Percentiles rank a stretch among this genome's conserved stretches.
phyloP scores from a whole-genome alignment of 1,140 invertebrate species.

The Drosophila sturtevanti region DNA sequence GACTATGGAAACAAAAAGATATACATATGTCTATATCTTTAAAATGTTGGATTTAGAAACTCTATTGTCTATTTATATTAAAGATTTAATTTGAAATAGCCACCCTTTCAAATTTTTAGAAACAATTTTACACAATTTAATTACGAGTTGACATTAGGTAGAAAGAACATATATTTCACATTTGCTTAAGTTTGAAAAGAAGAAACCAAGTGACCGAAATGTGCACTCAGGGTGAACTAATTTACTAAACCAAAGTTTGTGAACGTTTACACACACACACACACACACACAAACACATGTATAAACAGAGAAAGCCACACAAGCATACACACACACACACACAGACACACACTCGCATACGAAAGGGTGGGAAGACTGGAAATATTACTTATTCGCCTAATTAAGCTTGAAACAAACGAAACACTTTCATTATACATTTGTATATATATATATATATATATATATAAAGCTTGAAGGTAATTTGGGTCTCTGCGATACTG shows the following conservation, averaged over 20 bases:
- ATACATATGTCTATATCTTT: no score
- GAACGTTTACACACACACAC: conserved; percentile 27
- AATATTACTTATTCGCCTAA: conserved; percentile 81
- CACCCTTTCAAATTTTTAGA: not conserved
- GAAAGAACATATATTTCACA: not conserved
- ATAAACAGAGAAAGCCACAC: conserved; percentile 23
- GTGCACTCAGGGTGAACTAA: conserved; percentile 74
- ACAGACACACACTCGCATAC: conserved; percentile 6
- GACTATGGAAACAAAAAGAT: no score
- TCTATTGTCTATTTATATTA: no score
- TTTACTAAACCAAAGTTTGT: conserved; percentile 64
- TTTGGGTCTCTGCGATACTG: not conserved
- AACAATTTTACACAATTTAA: not conserved
- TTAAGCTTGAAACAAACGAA: conserved; percentile 76
- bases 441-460: conserved; percentile 61
- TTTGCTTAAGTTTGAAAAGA: conserved; percentile 14
- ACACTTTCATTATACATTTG: conserved; percentile 77
- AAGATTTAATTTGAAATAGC: no score
- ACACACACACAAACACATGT: conserved; percentile 11
- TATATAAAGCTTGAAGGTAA: not conserved
- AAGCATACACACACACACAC: conserved; percentile 16
- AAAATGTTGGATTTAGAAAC: no score
- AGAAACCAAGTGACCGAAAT: conserved; percentile 54
- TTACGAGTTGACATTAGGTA: not conserved
- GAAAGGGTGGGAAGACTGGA: conserved; percentile 38